Evolutionary conservation across 2,888 invertebrate genomes (phyloP), one percentile per base, ranked within the genome.

Genomic region (Nomada fucata): DNA sequence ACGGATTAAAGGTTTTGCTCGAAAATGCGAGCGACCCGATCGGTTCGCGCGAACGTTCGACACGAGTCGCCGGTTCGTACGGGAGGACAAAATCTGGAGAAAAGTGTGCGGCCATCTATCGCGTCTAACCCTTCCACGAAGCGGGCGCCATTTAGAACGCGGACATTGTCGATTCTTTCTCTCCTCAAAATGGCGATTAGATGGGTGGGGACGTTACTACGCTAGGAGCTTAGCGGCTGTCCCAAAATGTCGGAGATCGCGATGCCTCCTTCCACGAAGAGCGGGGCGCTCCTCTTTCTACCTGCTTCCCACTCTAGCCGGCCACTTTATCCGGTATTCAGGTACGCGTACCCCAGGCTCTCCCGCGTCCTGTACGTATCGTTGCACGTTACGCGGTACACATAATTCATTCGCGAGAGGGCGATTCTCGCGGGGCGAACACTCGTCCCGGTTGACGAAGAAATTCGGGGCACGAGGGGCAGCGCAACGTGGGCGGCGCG

Each of bases 221-320:
- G 57, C 61, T 81, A 75, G 76, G 76, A 88, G 73, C 59, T 65
- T 71, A 75, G 60, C 59, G 77, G 86, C 77, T 59, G 67, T 79
- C 87, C 89, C 69, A 87, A 87, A 87, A 84, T 75, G 69, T 60
- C 80, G 47, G 65, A n/a, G 77, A 76, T 73, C 78, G 26, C 20
- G 60, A 18, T 64, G 67, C 84, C 75, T 69, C 59, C 78, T 65
- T 57, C 18, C 61, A 53, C 64, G 18, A 65, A 20, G 44, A 61
- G 44, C 55, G 63, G 64, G 84, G 53, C 84, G 76, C 84, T 76
- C 82, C 86, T 82, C 69, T 79, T 75, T 70, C 73, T 79, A 85
- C 85, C 81, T 85, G 78, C 63, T 69, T 64, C 71, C 80, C 63
- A 69, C 73, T 68, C 69, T 18, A 53, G n/a, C 53, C 44, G 61